Conservation (phyloP, 2,888 invertebrate species). For the Lasioglossum pauxillum region DNA sequence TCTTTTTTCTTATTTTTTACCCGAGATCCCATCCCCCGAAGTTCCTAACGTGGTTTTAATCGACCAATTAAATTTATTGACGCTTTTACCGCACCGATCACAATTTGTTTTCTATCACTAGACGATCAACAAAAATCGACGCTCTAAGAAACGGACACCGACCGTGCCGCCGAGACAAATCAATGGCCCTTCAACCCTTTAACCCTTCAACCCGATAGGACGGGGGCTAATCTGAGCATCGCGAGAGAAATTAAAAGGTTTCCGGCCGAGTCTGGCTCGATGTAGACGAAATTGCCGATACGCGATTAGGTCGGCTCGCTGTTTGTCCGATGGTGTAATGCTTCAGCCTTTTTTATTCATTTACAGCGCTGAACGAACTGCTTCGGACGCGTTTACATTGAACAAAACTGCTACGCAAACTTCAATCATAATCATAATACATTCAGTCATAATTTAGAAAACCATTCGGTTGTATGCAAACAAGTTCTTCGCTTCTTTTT, state of each 20-base stretch:
- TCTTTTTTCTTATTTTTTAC: not conserved
- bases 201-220: constrained; percentile 21
- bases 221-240: not conserved
- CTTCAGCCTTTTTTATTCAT: not conserved
- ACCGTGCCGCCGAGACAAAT: constrained; percentile 25
- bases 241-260: constrained; percentile 12
- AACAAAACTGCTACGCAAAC: not conserved
- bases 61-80: constrained; percentile 51
- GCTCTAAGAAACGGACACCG: constrained; percentile 37
- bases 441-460: not conserved
- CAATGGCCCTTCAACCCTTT: constrained; percentile 14
- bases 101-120: constrained; percentile 49
- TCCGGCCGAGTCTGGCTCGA: not conserved
- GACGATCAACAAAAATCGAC: constrained; percentile 39
- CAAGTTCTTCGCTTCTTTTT: too few species aligned
- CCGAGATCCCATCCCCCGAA: not conserved
- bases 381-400: not conserved
- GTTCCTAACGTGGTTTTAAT: constrained; percentile 27
- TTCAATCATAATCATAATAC: not conserved
- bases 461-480: not conserved
- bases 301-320: not conserved
- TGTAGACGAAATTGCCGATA: constrained; percentile 1
- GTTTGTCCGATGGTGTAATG: not conserved
- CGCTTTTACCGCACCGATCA: constrained; percentile 52
- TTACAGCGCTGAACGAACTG: not conserved